These are phyloP conservation scores for Brachyhypopomus gauderio DNA, from an alignment of 2,113 vertebrate genomes.

Conservation along the genomic window DNA sequence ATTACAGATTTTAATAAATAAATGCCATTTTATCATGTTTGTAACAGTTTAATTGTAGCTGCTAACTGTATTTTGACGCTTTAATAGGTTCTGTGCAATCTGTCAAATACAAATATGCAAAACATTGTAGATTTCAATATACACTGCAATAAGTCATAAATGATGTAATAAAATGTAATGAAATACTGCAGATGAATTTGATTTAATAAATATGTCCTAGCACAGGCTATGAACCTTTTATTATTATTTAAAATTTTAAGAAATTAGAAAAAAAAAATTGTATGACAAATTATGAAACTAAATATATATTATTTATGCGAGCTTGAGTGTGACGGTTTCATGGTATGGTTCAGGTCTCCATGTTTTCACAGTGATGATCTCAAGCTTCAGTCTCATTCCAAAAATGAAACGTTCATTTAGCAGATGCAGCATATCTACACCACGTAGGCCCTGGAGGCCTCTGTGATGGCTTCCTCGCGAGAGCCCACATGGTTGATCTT, in stretches of 20 bases:
- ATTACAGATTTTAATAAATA: constrained; percentile 13
- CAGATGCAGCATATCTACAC: too few species aligned
- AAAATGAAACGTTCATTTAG: not conserved
- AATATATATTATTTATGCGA: too few species aligned
- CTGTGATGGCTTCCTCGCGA: not conserved
- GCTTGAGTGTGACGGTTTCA: not conserved
- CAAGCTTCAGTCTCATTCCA: not conserved
- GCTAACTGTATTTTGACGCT: constrained; percentile 1
- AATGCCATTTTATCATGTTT: constrained; percentile 24
- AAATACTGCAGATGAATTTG: not conserved
- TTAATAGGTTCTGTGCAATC: not conserved
- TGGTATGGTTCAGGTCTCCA: not conserved
- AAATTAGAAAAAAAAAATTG: too few species aligned
- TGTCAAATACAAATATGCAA: not conserved
- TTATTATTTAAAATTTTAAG: too few species aligned
- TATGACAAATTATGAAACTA: too few species aligned
- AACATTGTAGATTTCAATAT: not conserved
- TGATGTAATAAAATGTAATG: constrained; percentile 30
- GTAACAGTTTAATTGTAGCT: not conserved
- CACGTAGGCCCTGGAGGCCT: constrained; percentile 8
- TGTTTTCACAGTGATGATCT: not conserved
- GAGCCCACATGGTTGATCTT: not conserved
- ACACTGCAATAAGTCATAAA: not conserved
- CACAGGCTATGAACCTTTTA: too few species aligned
- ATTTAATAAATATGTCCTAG: too few species aligned